These are phyloP conservation scores for Ciconia nigra DNA, from an alignment of 2,797 vertebrate genomes.

Conservation along the genomic window DNA sequence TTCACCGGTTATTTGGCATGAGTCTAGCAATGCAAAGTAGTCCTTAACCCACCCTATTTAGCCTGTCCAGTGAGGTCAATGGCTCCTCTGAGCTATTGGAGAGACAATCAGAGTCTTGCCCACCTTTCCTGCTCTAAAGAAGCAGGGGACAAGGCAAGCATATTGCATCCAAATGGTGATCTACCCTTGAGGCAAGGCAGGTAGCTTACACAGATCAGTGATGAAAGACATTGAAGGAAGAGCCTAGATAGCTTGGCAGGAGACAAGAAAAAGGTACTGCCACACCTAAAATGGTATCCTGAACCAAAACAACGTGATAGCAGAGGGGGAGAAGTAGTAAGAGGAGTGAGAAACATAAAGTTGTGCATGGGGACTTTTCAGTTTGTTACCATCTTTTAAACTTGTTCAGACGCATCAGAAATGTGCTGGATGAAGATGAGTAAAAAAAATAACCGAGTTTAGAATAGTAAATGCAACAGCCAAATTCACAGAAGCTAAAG, in stretches of 20 bases:
- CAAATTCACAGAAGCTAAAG: conserved; percentile 33
- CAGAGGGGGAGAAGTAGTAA: background rate
- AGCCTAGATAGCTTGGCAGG: background rate
- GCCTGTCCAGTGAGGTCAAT: background rate
- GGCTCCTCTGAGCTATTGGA: background rate
- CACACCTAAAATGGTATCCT: background rate
- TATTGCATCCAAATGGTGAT: background rate
- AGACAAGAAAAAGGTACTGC: background rate
- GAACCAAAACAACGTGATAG: background rate
- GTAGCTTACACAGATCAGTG: background rate
- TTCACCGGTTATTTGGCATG: background rate
- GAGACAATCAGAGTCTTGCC: background rate
- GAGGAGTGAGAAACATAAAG: background rate
- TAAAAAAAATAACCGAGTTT: background rate
- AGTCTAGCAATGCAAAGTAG: background rate
- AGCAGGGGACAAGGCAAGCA: background rate
- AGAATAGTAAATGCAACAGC: conserved; percentile 16
- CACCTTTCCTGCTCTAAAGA: background rate
- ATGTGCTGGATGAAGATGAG: background rate
- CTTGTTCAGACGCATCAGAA: background rate
- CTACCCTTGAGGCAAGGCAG: background rate
- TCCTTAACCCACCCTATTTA: background rate
- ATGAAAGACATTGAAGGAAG: background rate
- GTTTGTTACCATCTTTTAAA: background rate
- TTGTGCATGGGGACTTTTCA: background rate